phyloP scores from a whole-genome alignment of 2,797 vertebrate genomes.

The Spheniscus humboldti region DNA sequence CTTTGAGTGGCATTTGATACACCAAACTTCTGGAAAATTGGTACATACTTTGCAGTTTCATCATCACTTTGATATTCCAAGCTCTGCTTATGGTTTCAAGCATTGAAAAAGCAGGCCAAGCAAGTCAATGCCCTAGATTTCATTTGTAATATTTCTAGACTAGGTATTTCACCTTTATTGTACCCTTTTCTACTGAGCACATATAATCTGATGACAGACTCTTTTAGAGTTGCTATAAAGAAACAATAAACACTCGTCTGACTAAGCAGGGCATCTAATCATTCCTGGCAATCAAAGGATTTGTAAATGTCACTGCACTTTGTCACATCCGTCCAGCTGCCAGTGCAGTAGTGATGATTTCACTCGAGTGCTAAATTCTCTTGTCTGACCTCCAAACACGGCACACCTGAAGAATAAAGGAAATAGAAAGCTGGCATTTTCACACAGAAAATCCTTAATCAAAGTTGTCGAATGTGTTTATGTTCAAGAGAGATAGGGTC shows the following conservation, averaged over 20 bases:
- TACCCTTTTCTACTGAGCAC: background rate
- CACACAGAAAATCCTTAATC: conserved; percentile 4
- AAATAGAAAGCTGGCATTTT: conserved; percentile 16
- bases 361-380: background rate
- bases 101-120: background rate
- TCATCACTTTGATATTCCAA: background rate
- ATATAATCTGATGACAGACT: background rate
- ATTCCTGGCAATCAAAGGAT: conserved; percentile 34
- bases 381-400: conserved; percentile 17
- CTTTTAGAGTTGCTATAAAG: background rate
- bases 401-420: background rate
- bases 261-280: conserved; percentile 24
- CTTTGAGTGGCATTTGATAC: background rate
- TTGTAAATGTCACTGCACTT: conserved; percentile 66
- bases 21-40: background rate
- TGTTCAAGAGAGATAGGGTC: background rate
- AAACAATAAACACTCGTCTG: background rate
- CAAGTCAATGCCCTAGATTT: background rate
- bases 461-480: background rate
- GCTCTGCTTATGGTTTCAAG: background rate
- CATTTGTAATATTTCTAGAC: background rate
- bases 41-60: background rate
- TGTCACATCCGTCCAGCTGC: conserved; percentile 31
- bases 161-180: background rate
- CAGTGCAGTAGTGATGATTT: conserved; percentile 5